Evolutionary conservation across 2,888 invertebrate species (phyloP), one percentile per base, ranked within the genome.

Genomic region (Troides aeacus): DNA sequence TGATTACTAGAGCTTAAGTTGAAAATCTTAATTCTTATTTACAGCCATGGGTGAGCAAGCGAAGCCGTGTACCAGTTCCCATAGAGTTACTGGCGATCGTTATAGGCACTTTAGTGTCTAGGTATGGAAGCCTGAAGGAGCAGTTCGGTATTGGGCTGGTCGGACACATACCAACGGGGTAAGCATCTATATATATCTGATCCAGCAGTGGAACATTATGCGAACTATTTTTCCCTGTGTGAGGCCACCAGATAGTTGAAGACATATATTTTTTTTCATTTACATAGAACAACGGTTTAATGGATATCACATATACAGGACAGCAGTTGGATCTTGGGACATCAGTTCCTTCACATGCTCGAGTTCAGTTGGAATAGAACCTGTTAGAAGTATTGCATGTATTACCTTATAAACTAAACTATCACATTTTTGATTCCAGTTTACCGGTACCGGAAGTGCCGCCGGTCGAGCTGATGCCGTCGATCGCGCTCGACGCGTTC

Each of bases 101-200:
- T 3, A 77, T 94, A 1, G 96, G 96, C 7, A 97, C 97, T 0
- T 77, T 95, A 0, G 88, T 94, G 2, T 96, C 97, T 0, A 93
- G 93, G 74, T 94, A 93, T 77, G 85, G 92, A 50, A 85, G 94
- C 30, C 89, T 97, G 6, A 84, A 94, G 18, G 88, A 85, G 3
- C 81, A 82, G 0, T 96, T 94, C 82, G 90, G 93, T 1, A 93
- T 98, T 57, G 88, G 90, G 2, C 93, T 95, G 6, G 96, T 98
- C 5, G 97, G 96, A 12, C 83, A 94, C 71, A 97, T 98, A 81
- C 97, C 97, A 69, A 96, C 96, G 46, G 97, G 97, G 97, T 97
- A 87, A 94, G 93, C 76, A 24, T 56, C 39, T 18, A 7, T 18
- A 53, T 12, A 53, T n/a, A 53, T 6, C 10, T 10, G 8, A 10